Percentiles rank a stretch among this genome's conserved stretches.
Conservation (phyloP, 2,113 vertebrate species). For the Cichladusa arquata region DNA sequence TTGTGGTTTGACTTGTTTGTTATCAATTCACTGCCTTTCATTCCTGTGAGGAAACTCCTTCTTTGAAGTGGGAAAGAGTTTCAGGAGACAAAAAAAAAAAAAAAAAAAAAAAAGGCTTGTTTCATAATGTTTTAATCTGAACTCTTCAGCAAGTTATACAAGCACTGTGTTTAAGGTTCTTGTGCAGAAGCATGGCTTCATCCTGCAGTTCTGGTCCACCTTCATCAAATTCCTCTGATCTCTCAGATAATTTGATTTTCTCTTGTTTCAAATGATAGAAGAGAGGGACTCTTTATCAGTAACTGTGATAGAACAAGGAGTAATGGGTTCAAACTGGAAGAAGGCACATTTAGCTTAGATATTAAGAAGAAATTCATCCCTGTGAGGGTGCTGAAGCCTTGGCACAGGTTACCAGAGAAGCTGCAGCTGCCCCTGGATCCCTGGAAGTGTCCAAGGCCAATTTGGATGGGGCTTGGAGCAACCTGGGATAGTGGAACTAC, state of each 20-base stretch:
- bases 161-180: not conserved
- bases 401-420: not conserved
- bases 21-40: not conserved
- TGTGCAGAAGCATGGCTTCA: not conserved
- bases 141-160: not conserved
- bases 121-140: slow-evolving; percentile 11
- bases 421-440: not conserved
- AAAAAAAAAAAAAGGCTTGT: not conserved
- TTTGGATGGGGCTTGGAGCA: not conserved
- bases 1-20: slow-evolving; percentile 39
- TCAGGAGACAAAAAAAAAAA: not conserved
- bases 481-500: not conserved
- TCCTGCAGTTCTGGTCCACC: not conserved
- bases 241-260: not conserved
- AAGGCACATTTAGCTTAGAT: not conserved
- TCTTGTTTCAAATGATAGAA: not conserved
- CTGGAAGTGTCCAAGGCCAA: not conserved
- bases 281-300: not conserved
- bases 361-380: not conserved
- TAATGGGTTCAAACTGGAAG: not conserved
- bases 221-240: not conserved
- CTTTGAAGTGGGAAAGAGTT: slow-evolving; percentile 25
- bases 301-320: not conserved
- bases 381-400: fast-evolving
- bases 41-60: not conserved